These are phyloP conservation scores for Brotula barbata DNA, from an alignment of 2,797 vertebrate genomes.

Conservation along the genomic window DNA sequence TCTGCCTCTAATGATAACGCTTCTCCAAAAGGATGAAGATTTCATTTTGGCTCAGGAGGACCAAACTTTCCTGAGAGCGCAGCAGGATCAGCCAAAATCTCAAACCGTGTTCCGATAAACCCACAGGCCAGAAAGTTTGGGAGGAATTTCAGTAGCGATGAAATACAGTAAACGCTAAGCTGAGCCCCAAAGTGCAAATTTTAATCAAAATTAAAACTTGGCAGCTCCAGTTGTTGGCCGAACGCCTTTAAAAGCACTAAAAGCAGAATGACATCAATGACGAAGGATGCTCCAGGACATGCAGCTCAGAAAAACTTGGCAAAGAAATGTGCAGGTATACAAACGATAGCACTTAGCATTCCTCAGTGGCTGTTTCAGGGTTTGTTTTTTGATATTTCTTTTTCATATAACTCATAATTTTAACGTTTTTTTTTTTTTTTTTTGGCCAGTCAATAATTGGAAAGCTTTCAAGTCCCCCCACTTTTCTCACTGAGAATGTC, in stretches of 20 bases:
- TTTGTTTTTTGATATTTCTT: not conserved
- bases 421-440: conserved; percentile 17
- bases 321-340: no score
- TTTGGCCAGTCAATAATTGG: conserved; percentile 9
- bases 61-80: conserved; percentile 16
- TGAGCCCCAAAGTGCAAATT: conserved; percentile 29
- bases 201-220: conserved; percentile 47
- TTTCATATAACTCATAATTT: not conserved
- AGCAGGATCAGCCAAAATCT: conserved; percentile 3
- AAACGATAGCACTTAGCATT: not conserved
- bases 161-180: conserved; percentile 11
- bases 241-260: conserved; percentile 38
- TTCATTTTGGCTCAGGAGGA: conserved; percentile 33
- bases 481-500: conserved; percentile 1
- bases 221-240: conserved; percentile 43
- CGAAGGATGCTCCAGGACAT: conserved; percentile 4
- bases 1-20: conserved; percentile 2
- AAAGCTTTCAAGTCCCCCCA: not conserved
- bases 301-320: not conserved
- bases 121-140: conserved; percentile 15
- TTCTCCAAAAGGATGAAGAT: conserved; percentile 1
- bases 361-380: not conserved
- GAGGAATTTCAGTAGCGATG: conserved; percentile 13
- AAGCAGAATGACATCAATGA: conserved; percentile 5
- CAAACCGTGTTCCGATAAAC: no score